Percentiles rank a stretch among this genome's conserved stretches.
phyloP scores from a whole-genome alignment of 92 coral and sea anemone species.

The Palythoa grandis region DNA sequence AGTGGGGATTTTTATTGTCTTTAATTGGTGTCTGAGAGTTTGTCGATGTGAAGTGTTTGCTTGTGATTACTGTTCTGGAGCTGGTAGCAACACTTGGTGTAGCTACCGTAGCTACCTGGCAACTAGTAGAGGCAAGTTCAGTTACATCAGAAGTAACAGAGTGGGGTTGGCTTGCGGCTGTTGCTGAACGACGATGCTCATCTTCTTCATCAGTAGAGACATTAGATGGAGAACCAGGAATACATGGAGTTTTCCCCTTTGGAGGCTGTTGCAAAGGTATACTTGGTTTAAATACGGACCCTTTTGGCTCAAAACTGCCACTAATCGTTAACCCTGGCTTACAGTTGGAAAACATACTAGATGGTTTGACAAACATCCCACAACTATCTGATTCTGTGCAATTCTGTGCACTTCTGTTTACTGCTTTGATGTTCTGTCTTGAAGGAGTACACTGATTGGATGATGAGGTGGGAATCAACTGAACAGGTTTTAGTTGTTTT shows the following conservation, averaged over 20 bases:
- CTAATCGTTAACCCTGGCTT: constrained; percentile 82
- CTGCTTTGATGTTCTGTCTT: constrained; percentile 19
- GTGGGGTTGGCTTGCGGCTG: constrained; percentile 4
- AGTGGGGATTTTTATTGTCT: background rate
- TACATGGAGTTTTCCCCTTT: constrained; percentile 4
- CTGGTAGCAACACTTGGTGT: background rate
- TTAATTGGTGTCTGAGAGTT: constrained; percentile 7
- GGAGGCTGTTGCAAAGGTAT: constrained; percentile 47
- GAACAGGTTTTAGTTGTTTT: background rate
- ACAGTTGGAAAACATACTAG: constrained; percentile 29
- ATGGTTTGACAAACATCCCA: constrained; percentile 32
- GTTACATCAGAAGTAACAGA: background rate
- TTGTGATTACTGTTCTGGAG: background rate
- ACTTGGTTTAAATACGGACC: constrained; percentile 84
- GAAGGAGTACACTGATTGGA: constrained; percentile 16
- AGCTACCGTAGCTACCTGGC: background rate
- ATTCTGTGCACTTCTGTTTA: background rate
- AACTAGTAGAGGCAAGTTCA: background rate
- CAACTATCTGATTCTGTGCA: constrained; percentile 1
- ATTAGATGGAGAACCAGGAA: background rate
- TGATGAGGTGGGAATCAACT: background rate
- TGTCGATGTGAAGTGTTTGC: background rate
- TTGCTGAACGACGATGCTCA: background rate
- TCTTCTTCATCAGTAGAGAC: background rate
- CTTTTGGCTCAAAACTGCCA: constrained; percentile 82